Conservation (phyloP, 2,888 invertebrate species). For the Kryphioiulus occultus region DNA sequence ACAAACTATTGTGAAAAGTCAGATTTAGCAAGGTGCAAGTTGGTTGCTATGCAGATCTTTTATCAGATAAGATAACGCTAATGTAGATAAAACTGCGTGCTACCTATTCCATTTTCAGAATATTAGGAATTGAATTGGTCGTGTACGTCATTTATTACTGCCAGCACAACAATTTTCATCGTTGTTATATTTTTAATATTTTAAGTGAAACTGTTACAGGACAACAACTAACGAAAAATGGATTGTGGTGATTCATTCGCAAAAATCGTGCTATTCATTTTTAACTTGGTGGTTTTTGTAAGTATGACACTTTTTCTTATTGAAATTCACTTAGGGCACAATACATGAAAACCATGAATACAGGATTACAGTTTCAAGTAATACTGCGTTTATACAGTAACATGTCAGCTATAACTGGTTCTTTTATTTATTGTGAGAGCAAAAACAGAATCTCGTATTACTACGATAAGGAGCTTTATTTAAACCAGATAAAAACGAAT, state of each 20-base stretch:
- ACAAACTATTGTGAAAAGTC: too few species aligned
- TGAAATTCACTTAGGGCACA: background rate
- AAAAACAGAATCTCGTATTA: background rate
- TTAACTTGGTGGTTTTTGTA: background rate
- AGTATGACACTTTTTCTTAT: background rate
- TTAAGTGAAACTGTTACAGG: background rate
- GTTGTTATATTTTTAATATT: background rate
- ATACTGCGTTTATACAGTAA: background rate
- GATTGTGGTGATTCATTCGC: background rate
- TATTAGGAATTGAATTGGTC: background rate
- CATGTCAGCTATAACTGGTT: background rate
- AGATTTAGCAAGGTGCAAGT: too few species aligned
- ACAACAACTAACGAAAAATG: background rate
- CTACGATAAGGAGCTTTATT: background rate
- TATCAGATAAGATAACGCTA: background rate
- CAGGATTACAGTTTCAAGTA: background rate
- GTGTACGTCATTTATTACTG: background rate
- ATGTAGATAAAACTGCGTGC: background rate
- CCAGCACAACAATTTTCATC: background rate
- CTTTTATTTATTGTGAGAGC: background rate
- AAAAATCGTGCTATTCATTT: background rate
- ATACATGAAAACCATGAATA: background rate
- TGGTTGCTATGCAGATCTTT: too few species aligned
- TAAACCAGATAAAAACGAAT: background rate
- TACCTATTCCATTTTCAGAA: background rate